Conservation (phyloP, 2,113 vertebrate species). For the Hirundichthys speculiger region DNA sequence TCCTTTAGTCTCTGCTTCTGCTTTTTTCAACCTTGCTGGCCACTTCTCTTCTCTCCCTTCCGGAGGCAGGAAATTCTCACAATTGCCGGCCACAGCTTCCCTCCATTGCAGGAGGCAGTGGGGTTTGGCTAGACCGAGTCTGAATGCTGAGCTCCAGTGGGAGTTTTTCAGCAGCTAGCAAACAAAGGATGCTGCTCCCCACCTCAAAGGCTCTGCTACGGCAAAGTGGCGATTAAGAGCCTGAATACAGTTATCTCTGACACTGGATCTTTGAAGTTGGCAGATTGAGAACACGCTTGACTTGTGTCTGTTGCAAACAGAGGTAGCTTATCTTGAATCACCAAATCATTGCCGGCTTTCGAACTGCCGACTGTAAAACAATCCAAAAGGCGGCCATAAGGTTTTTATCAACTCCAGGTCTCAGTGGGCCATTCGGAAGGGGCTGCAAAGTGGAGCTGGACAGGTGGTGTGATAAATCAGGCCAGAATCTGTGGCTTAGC, state of each 20-base stretch:
- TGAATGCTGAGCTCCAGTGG: conserved; percentile 66
- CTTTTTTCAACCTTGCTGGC: conserved; percentile 48
- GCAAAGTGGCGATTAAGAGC: conserved; percentile 63
- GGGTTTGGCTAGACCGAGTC: conserved; percentile 55
- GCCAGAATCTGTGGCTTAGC: conserved; percentile 35
- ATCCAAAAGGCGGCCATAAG: conserved; percentile 25
- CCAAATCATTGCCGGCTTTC: conserved; percentile 36
- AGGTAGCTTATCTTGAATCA: conserved; percentile 67
- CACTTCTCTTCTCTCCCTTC: conserved; percentile 73
- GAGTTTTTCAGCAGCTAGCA: conserved; percentile 63
- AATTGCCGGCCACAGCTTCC: conserved; percentile 75
- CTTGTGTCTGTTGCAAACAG: conserved; percentile 52
- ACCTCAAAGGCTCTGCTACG: conserved; percentile 59
- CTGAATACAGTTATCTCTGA: conserved; percentile 64
- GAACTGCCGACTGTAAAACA: conserved; percentile 40
- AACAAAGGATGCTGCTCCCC: conserved; percentile 72
- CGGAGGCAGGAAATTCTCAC: conserved; percentile 84
- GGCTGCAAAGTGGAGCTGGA: conserved; percentile 59
- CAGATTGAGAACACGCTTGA: conserved; percentile 48
- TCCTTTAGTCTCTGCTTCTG: conserved; percentile 23
- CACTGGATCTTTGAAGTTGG: conserved; percentile 61
- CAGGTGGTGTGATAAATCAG: conserved; percentile 56
- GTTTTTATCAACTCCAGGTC: conserved; percentile 55
- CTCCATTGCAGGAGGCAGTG: conserved; percentile 64
- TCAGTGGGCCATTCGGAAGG: conserved; percentile 43